Percentiles rank a stretch among this genome's conserved stretches.
phyloP scores from a whole-genome alignment of 30 jellyfish, hydroid and myxozoan genomes.

The Cassiopea andromeda region DNA sequence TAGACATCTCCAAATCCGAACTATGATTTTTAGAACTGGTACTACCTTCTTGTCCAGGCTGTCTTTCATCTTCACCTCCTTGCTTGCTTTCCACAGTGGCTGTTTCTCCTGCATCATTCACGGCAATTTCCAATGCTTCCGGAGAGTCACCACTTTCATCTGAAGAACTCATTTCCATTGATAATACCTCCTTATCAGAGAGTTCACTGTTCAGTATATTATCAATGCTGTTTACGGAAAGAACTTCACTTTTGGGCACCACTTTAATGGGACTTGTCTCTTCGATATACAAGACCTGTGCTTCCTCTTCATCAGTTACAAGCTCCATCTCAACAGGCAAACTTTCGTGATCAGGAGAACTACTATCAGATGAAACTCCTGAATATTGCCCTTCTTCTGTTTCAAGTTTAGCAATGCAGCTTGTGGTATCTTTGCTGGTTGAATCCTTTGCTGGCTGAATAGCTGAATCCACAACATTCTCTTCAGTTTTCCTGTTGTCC shows the following conservation, averaged over 20 bases:
- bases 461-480: neutral
- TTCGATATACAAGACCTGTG: neutral
- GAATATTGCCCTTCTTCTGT: too few species aligned
- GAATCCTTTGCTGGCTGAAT: too few species aligned
- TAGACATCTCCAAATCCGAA: neutral
- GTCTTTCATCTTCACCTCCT: neutral
- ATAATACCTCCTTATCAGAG: neutral
- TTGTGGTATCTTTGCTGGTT: too few species aligned
- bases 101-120: neutral
- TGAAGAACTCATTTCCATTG: neutral
- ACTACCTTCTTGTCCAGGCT: neutral
- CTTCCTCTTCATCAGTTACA: neutral
- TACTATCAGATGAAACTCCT: too few species aligned
- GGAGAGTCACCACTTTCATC: neutral
- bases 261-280: neutral
- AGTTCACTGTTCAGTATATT: neutral
- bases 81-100: neutral
- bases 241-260: too few species aligned
- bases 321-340: neutral
- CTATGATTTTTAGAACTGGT: neutral
- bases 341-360: neutral
- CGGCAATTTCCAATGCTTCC: neutral
- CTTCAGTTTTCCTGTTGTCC: neutral
- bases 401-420: too few species aligned
- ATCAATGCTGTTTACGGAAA: too few species aligned